These are phyloP conservation scores for Tupaia tana DNA, from an alignment of 2,113 vertebrate genomes.

Conservation along the genomic window DNA sequence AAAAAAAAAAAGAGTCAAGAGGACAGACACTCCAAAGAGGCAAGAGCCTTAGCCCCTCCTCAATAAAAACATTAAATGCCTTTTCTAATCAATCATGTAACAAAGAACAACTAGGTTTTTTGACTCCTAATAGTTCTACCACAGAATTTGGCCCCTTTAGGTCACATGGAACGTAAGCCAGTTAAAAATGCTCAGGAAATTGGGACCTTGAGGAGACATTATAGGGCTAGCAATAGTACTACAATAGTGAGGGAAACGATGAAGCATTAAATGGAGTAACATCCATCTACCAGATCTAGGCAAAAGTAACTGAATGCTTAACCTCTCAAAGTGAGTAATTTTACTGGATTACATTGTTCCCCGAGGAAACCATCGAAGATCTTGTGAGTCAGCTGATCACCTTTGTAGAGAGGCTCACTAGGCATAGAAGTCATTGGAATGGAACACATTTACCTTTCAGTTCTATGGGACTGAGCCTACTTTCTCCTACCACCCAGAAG, in stretches of 20 bases:
- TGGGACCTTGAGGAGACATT: neutral
- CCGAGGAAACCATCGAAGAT: neutral
- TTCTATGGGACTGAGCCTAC: neutral
- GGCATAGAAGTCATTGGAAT: neutral
- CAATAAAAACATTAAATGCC: neutral
- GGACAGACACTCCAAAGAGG: neutral
- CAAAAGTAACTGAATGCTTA: constrained; percentile 1
- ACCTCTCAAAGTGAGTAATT: neutral
- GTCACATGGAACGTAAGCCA: neutral
- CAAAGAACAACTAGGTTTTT: neutral
- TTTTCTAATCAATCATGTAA: neutral
- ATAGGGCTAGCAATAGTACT: too few species aligned
- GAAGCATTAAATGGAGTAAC: neutral
- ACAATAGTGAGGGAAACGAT: neutral
- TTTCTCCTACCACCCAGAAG: neutral
- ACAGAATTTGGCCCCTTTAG: neutral
- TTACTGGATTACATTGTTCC: neutral
- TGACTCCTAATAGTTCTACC: neutral
- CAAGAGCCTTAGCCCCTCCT: too few species aligned
- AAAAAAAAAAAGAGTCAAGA: neutral
- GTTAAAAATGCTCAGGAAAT: neutral
- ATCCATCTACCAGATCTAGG: neutral
- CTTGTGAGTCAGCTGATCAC: neutral
- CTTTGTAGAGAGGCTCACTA: neutral
- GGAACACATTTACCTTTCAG: neutral